Base-by-base conservation (phyloP, 2,113 vertebrate species). In the Thunnus thynnus region DNA sequence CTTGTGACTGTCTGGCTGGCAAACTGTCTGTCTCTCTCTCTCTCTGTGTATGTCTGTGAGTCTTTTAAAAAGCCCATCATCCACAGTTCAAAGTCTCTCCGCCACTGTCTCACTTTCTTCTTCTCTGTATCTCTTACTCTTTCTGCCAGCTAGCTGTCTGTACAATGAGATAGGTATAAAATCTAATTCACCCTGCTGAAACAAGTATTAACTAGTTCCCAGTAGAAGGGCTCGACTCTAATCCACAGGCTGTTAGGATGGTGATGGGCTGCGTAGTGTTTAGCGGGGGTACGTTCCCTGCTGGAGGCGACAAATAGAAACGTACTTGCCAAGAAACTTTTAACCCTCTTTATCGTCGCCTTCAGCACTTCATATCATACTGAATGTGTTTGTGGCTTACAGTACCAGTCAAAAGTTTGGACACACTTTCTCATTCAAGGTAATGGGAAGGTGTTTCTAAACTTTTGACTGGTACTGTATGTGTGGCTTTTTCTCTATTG, bases 51-150 rank as follows among this genome's bases (percentile, higher is more conserved):
- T 13, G 25, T 36, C 36, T 63, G 36, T 54, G 44, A 44, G 68
- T 62, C 27, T 70, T 72, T 69, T 82, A 76, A 61, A 82, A 63
- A 81, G 62, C 67, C 68, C 72, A 76, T 83, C 83, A 63, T 69
- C 71, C 18, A 76, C 46, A 55, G 61, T 79, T 88, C 79, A 80
- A 72, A 72, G 80, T 65, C 46, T 74, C 58, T 68, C 14, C 56
- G 50, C 69, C 30, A 80, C 44, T 18, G 8, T 56, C 48, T 48
- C 12, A 1, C 62, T 72, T 64, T 64, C 54, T 51, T 77, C 57
- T 57, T 55, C 68, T 44, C 60, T 22, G 48, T 74, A 71, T 81
- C 54, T 60, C 50, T 55, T 66, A 20, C 60, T 63, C 50, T 63
- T 56, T 73, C 72, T 67, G 72, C 76, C 72, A 62, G 60, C 72